Conservation (phyloP, 2,797 vertebrate species). For the Coregonus sp. region DNA sequence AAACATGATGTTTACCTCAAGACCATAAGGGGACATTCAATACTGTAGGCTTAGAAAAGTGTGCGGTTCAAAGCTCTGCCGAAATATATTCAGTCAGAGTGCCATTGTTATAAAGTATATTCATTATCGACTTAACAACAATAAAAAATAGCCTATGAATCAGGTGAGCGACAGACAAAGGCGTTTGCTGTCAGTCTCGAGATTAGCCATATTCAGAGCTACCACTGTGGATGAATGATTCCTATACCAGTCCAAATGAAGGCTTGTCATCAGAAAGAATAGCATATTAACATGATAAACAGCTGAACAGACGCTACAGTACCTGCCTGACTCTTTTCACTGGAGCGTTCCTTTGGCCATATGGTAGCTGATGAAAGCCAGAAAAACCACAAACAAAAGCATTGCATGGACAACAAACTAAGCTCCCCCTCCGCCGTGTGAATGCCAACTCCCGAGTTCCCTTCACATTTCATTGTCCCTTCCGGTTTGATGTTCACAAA, state of each 20-base stretch:
- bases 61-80: not conserved
- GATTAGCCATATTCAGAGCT: not conserved
- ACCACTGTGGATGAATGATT: not conserved
- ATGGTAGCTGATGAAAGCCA: slow-evolving; percentile 48
- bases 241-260: not conserved
- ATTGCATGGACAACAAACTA: slow-evolving; percentile 36
- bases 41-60: not conserved
- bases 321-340: not conserved
- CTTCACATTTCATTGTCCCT: not conserved
- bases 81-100: not conserved
- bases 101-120: not conserved
- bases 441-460: not conserved
- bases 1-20: too few species aligned
- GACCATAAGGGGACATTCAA: not conserved
- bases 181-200: not conserved
- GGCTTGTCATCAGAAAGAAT: slow-evolving; percentile 7
- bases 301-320: not conserved
- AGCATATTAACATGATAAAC: not conserved
- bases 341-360: slow-evolving; percentile 26
- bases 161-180: not conserved
- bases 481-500: not conserved
- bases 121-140: not conserved
- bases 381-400: slow-evolving; percentile 33
- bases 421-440: slow-evolving; percentile 11
- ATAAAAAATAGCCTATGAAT: not conserved